Conservation (phyloP, 2,113 vertebrate genomes). For the Tachuris rubrigastra region DNA sequence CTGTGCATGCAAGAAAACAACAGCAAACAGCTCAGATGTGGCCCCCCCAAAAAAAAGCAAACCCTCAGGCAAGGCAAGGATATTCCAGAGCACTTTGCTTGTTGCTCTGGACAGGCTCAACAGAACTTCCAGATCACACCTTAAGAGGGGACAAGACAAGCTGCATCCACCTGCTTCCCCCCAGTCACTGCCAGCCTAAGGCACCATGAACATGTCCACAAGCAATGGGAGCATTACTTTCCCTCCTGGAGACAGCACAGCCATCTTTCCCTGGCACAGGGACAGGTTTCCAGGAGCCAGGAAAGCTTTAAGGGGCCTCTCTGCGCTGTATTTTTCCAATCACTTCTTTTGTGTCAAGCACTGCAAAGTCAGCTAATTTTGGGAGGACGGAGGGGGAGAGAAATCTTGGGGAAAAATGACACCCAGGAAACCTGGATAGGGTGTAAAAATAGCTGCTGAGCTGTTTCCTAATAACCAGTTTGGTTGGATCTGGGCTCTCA, state of each 20-base stretch:
- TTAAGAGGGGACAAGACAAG: neutral
- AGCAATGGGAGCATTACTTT: neutral
- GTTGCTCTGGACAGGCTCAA: neutral
- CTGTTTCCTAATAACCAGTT: neutral
- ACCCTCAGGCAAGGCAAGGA: neutral
- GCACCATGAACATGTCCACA: neutral
- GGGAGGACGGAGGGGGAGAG: neutral
- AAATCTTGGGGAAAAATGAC: neutral
- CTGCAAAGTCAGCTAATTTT: neutral
- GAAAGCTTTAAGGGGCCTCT: neutral
- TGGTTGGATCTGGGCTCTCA: neutral
- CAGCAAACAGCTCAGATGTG: accelerated
- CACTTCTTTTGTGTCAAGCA: neutral
- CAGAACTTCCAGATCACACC: neutral
- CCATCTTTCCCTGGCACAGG: neutral
- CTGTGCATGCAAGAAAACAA: neutral
- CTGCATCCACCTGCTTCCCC: neutral
- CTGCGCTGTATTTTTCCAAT: neutral
- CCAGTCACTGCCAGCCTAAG: neutral
- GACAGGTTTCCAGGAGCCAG: neutral
- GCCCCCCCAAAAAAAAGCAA: neutral
- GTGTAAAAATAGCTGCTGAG: neutral
- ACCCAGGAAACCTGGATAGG: neutral
- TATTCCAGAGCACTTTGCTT: neutral
- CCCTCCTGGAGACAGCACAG: neutral